These are phyloP conservation scores for Macquaria ambigua DNA, from an alignment of 2,113 vertebrate genomes.

Conservation along the genomic window DNA sequence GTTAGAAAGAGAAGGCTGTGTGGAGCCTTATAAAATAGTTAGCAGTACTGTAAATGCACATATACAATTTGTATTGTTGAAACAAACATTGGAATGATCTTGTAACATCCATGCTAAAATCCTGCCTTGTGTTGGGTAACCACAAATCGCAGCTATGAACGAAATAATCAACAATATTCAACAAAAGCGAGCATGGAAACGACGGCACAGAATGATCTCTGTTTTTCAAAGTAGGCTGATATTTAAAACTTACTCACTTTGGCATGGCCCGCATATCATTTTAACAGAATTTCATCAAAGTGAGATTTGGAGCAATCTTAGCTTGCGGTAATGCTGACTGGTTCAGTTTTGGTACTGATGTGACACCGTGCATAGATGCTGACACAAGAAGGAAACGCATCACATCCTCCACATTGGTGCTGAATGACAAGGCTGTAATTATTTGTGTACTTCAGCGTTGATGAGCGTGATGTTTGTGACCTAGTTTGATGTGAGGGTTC, in stretches of 20 bases:
- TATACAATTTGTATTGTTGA: too few species aligned
- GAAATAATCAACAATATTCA: background rate
- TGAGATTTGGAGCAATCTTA: background rate
- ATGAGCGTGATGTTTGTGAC: conserved; percentile 49
- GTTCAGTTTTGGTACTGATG: background rate
- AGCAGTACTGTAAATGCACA: too few species aligned
- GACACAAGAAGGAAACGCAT: conserved; percentile 25
- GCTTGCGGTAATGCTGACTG: background rate
- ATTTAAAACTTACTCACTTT: background rate
- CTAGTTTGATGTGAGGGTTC: conserved; percentile 45
- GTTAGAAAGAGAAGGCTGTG: background rate
- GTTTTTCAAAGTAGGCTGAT: background rate
- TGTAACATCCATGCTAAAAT: background rate
- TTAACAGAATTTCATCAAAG: background rate
- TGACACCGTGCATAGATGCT: background rate
- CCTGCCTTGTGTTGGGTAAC: background rate
- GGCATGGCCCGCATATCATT: background rate
- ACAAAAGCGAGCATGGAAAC: background rate
- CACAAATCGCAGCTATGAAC: too few species aligned
- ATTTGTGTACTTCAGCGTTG: conserved; percentile 34
- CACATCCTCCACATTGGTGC: background rate
- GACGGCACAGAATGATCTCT: background rate
- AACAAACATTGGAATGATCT: background rate
- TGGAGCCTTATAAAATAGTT: too few species aligned
- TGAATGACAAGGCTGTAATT: conserved; percentile 50